phyloP scores from a whole-genome alignment of 1,140 invertebrate genomes.

The Drosophila paulistorum region DNA sequence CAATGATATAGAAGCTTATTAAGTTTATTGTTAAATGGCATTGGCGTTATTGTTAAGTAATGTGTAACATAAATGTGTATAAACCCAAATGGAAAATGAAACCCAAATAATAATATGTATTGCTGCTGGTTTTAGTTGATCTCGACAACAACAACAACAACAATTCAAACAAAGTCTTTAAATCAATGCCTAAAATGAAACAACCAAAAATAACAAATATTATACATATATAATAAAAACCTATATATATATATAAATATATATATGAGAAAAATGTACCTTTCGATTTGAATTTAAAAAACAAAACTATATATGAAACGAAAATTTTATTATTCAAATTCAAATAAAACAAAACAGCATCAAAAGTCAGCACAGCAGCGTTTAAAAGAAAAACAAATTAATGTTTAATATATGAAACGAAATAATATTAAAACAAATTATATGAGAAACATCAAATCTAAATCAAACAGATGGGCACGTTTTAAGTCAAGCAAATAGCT shows the following conservation, averaged over 20 bases:
- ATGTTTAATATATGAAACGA: slow-evolving; percentile 11
- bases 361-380: slow-evolving; percentile 9
- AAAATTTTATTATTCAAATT: slow-evolving; percentile 10
- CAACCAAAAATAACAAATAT: slow-evolving; percentile 31
- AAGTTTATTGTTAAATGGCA: slow-evolving; percentile 39
- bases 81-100: slow-evolving; percentile 3
- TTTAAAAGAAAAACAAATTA: slow-evolving; percentile 16
- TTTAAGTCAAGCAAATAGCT: slow-evolving; percentile 16
- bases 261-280: slow-evolving; percentile 39
- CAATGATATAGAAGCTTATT: slow-evolving; percentile 22
- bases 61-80: slow-evolving; percentile 19
- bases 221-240: slow-evolving; percentile 12
- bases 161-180: slow-evolving; percentile 10
- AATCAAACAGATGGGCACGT: slow-evolving; percentile 14
- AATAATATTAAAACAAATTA: neutral
- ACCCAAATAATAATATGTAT: neutral
- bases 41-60: slow-evolving; percentile 32
- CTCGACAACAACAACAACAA: slow-evolving; percentile 9
- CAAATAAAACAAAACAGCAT: neutral
- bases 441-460: neutral
- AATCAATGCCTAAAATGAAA: slow-evolving; percentile 31
- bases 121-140: slow-evolving; percentile 40
- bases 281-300: slow-evolving; percentile 24
- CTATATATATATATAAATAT: neutral
- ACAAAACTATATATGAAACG: slow-evolving; percentile 5